Evolutionary conservation across 1,140 invertebrate genomes (phyloP), one percentile per base, ranked within the genome.

Genomic region (Euura lappo): DNA sequence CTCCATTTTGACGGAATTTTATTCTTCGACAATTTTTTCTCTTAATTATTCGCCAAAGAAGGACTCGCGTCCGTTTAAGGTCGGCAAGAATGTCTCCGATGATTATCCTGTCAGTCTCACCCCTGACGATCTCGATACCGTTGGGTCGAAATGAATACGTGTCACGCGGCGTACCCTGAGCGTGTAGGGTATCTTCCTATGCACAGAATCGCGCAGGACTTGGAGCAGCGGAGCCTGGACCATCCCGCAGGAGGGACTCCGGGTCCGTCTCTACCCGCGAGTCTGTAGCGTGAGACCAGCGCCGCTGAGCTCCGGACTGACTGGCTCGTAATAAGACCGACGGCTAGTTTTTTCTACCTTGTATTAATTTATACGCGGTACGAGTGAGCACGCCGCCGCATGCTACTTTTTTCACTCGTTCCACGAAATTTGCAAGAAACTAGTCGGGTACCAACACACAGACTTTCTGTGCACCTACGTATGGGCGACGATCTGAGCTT

Each of bases 371-470:
- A 86, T 87, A 87, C 85, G 84, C 83, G 80, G 79, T 85, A 85
- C 85, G 86, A 84, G 84, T 85, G 84, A 83, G 85, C 84, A 87
- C 81, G 84, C 81, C 70, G 75, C 68, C 72, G 65, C 67, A 72
- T 74, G 65, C 71, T 79, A 79, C 84, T 86, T 87, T 87, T 84
- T 86, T 83, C 79, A 77, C 75, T 80, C 80, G 79, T 88, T 88
- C 85, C 82, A 83, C 85, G 86, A 88, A 88, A 88, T 88, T 88
- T 88, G 86, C 86, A 88, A 88, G 86, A 86, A 88, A 88, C 86
- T 88, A 87, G 86, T 87, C 85, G 84, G 80, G 84, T 82, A 84
- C 81, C 79, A 11, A 60, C 13, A 60, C 51, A 60, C 3, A 60
- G 28, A 28, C 28, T 28, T 28, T 28, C 28, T 28, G 28, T 28